Base-by-base conservation (phyloP, 1,140 invertebrate species). In the Propsilocerus akamusi region DNA sequence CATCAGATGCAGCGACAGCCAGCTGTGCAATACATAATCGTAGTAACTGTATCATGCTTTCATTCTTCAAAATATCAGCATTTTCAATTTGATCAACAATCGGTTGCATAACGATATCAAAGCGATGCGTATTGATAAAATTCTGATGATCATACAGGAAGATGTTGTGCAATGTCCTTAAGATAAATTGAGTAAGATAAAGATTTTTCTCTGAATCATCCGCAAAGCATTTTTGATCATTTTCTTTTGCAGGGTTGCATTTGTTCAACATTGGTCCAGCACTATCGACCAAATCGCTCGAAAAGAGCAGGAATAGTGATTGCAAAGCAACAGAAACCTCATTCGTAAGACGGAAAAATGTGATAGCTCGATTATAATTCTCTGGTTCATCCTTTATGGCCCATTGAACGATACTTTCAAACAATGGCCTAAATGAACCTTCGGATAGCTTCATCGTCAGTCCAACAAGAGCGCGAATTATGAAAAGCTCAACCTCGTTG, bases 71-170 rank as follows among this genome's bases (percentile, higher is more conserved):
- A 0, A 62, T 78, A 23, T 86, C 55, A 0, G 70, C 71, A 61
- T 94, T 94, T 60, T 93, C 89, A 37, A 90, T 59, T 68, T 94
- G 89, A 68, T 94, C 84, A 0, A 94, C 83, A 3, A 97, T 65
- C 0, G 86, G 86, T 54, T 82, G 78, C 77, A 90, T 80, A 1
- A 97, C 60, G 0, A 76, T 72, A 48, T 88, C 77, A 66, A 93
- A 94, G 50, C 82, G 67, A 51, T 91, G 86, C 57, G 83, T 80
- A 59, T 80, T 92, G 0, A 93, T 65, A 59, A 93, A 92, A 56
- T 80, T 81, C 32, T 79, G 75, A 48, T 74, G 81, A 61, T 92
- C 87, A 58, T 92, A 82, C 48, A 79, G 64, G 59, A 91, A 94
- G 0, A 91, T 80, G 34, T 77, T 74, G 41, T 78, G 68, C 1